These are phyloP conservation scores for Sycophila texana DNA, from an alignment of 2,888 invertebrate genomes.

Conservation along the genomic window DNA sequence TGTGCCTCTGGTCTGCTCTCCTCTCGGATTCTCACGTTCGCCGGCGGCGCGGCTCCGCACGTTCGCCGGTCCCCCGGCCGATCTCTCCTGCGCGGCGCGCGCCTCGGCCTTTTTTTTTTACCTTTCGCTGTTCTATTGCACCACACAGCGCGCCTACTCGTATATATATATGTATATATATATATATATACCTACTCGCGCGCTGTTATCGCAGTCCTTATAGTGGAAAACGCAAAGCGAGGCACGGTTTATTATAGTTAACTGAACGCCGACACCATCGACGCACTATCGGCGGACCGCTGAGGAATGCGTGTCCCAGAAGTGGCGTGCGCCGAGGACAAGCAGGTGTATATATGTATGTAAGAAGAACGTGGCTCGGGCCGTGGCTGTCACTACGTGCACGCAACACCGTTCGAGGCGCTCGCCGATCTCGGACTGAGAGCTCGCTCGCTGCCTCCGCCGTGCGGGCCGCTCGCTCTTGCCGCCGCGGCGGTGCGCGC, in stretches of 20 bases:
- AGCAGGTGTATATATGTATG: too few species aligned
- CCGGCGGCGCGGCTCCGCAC: constrained; percentile 4
- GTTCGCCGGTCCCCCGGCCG: constrained; percentile 34
- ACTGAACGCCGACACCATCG: not conserved
- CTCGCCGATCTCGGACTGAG: constrained; percentile 73
- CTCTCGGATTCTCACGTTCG: too few species aligned
- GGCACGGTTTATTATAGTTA: too few species aligned
- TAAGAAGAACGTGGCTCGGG: not conserved
- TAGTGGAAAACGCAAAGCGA: too few species aligned
- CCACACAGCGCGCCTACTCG: too few species aligned
- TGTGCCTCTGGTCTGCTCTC: too few species aligned
- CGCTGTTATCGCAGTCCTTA: too few species aligned
- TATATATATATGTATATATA: too few species aligned
- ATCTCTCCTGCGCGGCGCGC: not conserved
- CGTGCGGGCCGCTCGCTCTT: constrained; percentile 13
- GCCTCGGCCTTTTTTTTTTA: not conserved
- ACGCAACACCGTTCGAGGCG: constrained; percentile 66
- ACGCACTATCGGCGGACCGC: not conserved
- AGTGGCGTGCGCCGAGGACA: not conserved
- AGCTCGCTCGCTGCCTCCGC: constrained; percentile 7
- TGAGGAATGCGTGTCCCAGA: not conserved
- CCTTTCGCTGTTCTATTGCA: not conserved
- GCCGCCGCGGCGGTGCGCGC: not conserved
- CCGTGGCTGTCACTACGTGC: constrained; percentile 11
- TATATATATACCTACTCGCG: too few species aligned